Evolutionary conservation across 2,113 vertebrate genomes (phyloP).

Genomic region (Varanus komodoensis): DNA sequence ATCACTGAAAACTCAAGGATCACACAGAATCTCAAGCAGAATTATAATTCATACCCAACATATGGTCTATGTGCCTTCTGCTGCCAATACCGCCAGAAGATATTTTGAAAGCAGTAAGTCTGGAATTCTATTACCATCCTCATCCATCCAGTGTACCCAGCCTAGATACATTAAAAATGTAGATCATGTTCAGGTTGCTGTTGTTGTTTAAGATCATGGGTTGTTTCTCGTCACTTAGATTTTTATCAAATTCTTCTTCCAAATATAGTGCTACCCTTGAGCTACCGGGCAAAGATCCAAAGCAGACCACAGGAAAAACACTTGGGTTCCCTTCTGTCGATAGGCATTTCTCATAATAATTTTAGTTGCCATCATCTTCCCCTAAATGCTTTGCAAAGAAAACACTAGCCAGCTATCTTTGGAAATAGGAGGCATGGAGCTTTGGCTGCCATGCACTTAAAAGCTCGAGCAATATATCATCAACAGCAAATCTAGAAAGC

Average conservation of each 20-base stretch:
- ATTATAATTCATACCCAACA: not conserved
- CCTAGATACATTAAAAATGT: not conserved
- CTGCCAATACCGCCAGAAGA: not conserved
- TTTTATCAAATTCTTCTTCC: conserved; percentile 18
- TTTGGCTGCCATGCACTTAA: not conserved
- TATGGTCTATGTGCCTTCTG: not conserved
- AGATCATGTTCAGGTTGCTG: not conserved
- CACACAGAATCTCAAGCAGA: accelerated
- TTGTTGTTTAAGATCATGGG: not conserved
- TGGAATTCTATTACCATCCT: conserved; percentile 2
- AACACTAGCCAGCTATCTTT: not conserved
- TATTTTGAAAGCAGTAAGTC: not conserved
- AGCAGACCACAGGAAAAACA: conserved; percentile 12
- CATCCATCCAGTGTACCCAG: not conserved
- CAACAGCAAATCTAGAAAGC: not conserved
- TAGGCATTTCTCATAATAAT: conserved; percentile 6
- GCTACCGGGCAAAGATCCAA: conserved; percentile 30
- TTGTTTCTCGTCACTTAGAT: not conserved
- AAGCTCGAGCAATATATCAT: not conserved
- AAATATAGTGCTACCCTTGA: not conserved
- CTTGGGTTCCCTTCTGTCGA: not conserved
- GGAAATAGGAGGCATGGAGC: accelerated
- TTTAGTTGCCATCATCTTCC: not conserved
- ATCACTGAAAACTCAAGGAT: accelerated
- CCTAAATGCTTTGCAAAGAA: not conserved